Evolutionary conservation across 2,113 vertebrate species (phyloP), one percentile per base, ranked within the genome.

Genomic region (Gadus chalcogrammus): DNA sequence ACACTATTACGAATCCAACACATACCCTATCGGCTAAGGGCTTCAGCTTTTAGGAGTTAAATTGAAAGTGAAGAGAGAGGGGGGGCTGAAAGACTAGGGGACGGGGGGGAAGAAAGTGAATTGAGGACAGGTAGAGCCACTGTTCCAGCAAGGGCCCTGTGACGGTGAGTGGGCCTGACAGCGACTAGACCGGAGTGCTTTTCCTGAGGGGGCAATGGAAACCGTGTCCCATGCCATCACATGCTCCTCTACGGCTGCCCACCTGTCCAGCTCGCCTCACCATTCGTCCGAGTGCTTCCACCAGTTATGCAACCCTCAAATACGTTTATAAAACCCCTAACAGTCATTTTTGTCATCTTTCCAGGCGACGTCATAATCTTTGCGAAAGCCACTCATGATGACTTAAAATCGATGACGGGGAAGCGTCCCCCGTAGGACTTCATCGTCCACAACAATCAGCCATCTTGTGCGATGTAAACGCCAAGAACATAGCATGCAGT

Each of bases 391-490:
- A 48, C 8, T 12, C 42, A 48, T 48, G 12, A 48, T 48, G 42
- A 48, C 42, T 48, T 48, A 48, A 24, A 24, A 12, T 13, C 8
- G 11, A 12, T 12, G 9, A 7, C 12, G 42, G 8, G 13, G 42
- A 48, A 48, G 8, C 9, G 1, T 48, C 6, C 42, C 8, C 9
- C 9, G 24, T 24, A 48, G 42, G 42, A 48, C 7, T 48, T 48
- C 42, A 48, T 48, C 42, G 12, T 48, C 42, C 42, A 48, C 42
- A 48, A 48, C 9, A 12, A 48, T 48, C 13, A 58, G n/a, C 55
- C 55, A 58, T n/a, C n/a, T n/a, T 62, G 55, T 7, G 71, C 15
- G 61, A 53, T 5, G 62, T 48, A 38, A 48, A 71, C 31, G 63
- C 22, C 67, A 61, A 77, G 12, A 53, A 69, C 65, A 9, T 2